phyloP scores from a whole-genome alignment of 1,140 invertebrate species.

The Galleria mellonella region DNA sequence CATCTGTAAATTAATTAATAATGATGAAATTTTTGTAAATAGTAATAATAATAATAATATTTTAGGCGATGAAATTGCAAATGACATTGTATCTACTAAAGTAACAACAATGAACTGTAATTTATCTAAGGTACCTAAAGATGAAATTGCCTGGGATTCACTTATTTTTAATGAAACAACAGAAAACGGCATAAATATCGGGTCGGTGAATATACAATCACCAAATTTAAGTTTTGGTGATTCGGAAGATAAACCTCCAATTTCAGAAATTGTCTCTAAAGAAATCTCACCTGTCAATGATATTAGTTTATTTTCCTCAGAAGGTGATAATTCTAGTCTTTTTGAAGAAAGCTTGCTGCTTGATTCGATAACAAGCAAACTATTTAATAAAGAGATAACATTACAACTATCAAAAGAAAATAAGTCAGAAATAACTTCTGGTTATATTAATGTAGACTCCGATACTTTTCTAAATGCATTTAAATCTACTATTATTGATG shows the following conservation, averaged over 20 bases:
- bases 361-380: slow-evolving; percentile 42
- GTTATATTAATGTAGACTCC: slow-evolving; percentile 32
- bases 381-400: slow-evolving; percentile 20
- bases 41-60: no score
- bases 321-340: slow-evolving; percentile 60
- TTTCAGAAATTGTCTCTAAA: slow-evolving; percentile 12
- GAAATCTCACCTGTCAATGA: slow-evolving; percentile 36
- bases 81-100: no score
- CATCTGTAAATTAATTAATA: no score
- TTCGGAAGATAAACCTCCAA: slow-evolving; percentile 16
- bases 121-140: slow-evolving; percentile 8
- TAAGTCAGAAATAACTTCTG: slow-evolving; percentile 11
- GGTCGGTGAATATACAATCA: slow-evolving; percentile 31
- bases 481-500: slow-evolving; percentile 40
- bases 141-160: slow-evolving; percentile 49
- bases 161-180: slow-evolving; percentile 42
- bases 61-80: no score
- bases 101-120: no score
- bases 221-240: slow-evolving; percentile 55
- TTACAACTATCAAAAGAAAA: slow-evolving; percentile 9
- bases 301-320: slow-evolving; percentile 56
- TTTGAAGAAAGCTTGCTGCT: slow-evolving; percentile 71
- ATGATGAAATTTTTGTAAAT: no score
- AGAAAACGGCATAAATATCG: slow-evolving; percentile 40
- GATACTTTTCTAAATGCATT: slow-evolving; percentile 55